Evolutionary conservation across 2,888 invertebrate genomes (phyloP), one percentile per base, ranked within the genome.

Genomic region (Agonopterix heracliana): DNA sequence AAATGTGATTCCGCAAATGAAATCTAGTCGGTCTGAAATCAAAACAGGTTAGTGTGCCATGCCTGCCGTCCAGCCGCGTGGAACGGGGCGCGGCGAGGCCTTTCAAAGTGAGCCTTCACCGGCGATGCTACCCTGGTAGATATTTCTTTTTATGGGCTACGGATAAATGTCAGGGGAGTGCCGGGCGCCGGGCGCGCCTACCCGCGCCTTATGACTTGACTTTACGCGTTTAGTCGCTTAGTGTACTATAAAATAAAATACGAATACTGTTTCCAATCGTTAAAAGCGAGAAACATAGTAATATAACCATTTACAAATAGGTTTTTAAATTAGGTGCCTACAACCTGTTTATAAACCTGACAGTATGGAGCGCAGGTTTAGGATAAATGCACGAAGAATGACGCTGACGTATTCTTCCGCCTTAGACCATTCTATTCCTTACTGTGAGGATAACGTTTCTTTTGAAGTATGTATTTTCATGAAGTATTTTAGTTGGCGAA

Each of bases 111-210:
- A 74, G 69, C 81, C 79, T 26, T 76, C 66, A 60, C 68, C 57
- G 26, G 66, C 70, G 61, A 79, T 86, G 81, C 64, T 79, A 64
- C 76, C 81, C 86, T 83, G 74, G 84, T 85, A 79, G 77, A 78
- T 79, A 81, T 84, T 83, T 85, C 83, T 85, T 87, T 87, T 87
- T 87, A 87, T 84, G 86, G 82, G 78, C 78, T 78, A 73, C 74
- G 81, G 78, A 76, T 79, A 87, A 86, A 85, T 85, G 86, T 74
- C 85, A 84, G 77, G 84, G 84, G 86, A 77, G 86, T 78, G 86
- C 74, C 71, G 66, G 75, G 63, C 26, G 26, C 26, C 26, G 26
- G 26, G 26, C 78, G 78, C 79, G 71, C 78, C 75, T 41, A 26
- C 59, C 65, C 60, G 64, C 67, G 65, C 71, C 68, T 74, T 74